Base-by-base conservation (phyloP, 2,888 invertebrate species). In the Eupithecia exiguata region DNA sequence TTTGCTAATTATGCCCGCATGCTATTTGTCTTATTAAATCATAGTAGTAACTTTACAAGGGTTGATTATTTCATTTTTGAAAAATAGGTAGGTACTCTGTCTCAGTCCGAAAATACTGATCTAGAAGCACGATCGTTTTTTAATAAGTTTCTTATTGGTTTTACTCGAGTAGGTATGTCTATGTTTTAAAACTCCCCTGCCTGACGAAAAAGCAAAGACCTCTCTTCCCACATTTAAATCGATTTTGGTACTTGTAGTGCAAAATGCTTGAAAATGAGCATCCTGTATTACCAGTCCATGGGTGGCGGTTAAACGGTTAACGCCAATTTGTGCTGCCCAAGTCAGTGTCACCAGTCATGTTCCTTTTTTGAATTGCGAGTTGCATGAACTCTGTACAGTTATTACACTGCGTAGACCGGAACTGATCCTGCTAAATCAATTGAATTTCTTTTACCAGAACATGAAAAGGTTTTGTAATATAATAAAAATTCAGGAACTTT, bases 311-410 rank as follows among this genome's bases (percentile, higher is more conserved):
- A 76, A 78, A 77, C 76, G 75, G 73, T 73, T 71, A 61, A 72
- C 66, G 74, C 74, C 74, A 70, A 80, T 79, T 80, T 72, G 78
- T 70, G 71, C 72, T 75, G 76, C 67, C 62, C 58, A 61, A 65
- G 14, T 68, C 69, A n/a, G 66, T 69, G 70, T 74, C 72, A 49
- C 63, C 18, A n/a, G 35, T 66, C 49, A 21, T 70, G 76, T 78
- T 74, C 76, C 61, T 75, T 77, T 78, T 77, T 71, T 38, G 66
- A 63, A 75, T 69, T 58, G 70, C 67, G 62, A 79, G 73, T 71
- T 79, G 75, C 69, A 49, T 75, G 75, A 75, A 70, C 75, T 70
- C 53, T 66, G 66, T 65, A 65, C 66, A 62, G 66, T 38, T 21
- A 66, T 66, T 40, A 63, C 38, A 62, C 12, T 18, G 25, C 66